phyloP scores from a whole-genome alignment of 1,140 invertebrate species.

The Gonatopus flavifemur region DNA sequence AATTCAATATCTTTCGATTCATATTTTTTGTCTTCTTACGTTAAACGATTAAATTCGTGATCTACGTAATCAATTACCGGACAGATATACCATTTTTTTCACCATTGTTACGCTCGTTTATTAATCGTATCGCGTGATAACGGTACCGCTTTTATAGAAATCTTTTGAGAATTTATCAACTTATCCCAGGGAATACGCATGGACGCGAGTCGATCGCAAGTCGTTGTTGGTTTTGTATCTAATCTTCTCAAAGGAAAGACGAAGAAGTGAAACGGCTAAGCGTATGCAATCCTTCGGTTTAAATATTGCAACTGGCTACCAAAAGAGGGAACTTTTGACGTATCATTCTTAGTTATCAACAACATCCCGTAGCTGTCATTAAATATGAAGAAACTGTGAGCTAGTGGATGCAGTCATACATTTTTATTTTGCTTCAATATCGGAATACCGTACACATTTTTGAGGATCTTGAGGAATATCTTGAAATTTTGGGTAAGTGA shows the following conservation, averaged over 20 bases:
- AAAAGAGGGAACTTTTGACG: slow-evolving; percentile 26
- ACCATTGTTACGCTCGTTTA: slow-evolving; percentile 1
- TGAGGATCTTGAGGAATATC: too few species aligned
- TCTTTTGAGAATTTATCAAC: too few species aligned
- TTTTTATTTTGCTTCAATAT: background rate
- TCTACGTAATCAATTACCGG: slow-evolving; percentile 9
- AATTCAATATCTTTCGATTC: too few species aligned
- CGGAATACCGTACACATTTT: background rate
- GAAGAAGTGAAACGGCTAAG: slow-evolving; percentile 5
- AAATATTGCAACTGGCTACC: slow-evolving; percentile 24
- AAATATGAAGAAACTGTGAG: slow-evolving; percentile 17
- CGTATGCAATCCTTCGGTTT: slow-evolving; percentile 9
- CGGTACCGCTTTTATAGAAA: too few species aligned
- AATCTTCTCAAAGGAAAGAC: slow-evolving; percentile 17
- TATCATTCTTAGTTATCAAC: slow-evolving; percentile 24
- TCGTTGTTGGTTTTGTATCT: slow-evolving; percentile 17
- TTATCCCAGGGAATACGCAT: slow-evolving; percentile 3
- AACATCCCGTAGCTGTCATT: slow-evolving; percentile 14
- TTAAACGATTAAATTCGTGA: background rate
- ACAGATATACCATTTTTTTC: slow-evolving; percentile 6
- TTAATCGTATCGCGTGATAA: too few species aligned
- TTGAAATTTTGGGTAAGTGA: too few species aligned
- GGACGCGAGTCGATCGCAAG: background rate
- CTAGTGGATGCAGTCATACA: background rate
- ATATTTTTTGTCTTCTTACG: too few species aligned